Evolutionary conservation across 2,797 vertebrate species (phyloP).

Genomic region (Xerus rutilus): DNA sequence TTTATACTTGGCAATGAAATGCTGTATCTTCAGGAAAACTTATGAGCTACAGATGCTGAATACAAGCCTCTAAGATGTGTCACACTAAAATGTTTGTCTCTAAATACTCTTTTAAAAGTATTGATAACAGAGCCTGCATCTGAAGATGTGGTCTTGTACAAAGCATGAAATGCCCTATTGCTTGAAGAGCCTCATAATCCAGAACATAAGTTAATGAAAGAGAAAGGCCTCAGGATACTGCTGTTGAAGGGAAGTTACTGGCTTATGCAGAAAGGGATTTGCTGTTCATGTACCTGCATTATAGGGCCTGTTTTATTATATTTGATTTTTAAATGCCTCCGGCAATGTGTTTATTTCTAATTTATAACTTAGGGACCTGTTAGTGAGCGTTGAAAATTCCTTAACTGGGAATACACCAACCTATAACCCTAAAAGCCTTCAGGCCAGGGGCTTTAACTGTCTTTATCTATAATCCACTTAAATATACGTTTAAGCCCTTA

Average conservation of each 20-base stretch:
- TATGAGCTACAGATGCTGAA: neutral
- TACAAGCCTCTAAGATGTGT: neutral
- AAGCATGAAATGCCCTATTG: conserved; percentile 18
- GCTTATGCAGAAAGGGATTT: neutral
- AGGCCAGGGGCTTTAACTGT: neutral
- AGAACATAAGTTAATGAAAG: neutral
- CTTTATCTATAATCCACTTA: neutral
- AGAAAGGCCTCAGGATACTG: neutral
- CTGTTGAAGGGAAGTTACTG: neutral
- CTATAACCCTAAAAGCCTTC: neutral
- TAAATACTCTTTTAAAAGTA: neutral
- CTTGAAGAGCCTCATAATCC: neutral
- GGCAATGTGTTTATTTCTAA: neutral
- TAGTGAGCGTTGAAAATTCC: neutral
- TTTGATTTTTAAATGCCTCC: conserved; percentile 53
- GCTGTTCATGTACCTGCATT: neutral
- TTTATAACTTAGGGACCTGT: neutral
- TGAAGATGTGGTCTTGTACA: neutral
- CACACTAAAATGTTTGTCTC: neutral
- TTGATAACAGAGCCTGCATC: neutral
- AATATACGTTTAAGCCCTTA: neutral
- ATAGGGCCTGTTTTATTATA: neutral
- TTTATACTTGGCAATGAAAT: conserved; percentile 24
- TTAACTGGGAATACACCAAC: neutral
- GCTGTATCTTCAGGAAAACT: neutral